A percentile compares a stretch with the other conserved stretches of the same genome.
Conservation (phyloP, 2,113 vertebrate species). For the Neotragus pygmaeus region DNA sequence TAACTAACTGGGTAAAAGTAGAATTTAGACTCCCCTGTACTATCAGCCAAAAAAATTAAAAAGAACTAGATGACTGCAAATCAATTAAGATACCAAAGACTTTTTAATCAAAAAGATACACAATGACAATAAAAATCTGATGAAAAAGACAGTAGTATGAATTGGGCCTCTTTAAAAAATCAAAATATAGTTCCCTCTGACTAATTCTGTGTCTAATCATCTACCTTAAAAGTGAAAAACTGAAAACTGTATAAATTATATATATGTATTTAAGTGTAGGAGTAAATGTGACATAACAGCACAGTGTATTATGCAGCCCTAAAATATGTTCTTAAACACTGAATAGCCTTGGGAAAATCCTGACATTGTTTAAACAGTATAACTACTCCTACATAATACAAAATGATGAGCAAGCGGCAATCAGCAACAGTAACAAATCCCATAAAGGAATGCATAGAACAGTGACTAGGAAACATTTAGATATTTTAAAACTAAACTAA, state of each 20-base stretch:
- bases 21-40: background rate
- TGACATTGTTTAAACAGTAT: background rate
- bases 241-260: background rate
- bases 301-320: background rate
- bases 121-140: background rate
- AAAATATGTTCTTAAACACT: background rate
- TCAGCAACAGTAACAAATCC: background rate
- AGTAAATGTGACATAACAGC: background rate
- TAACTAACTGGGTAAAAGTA: background rate
- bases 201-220: background rate
- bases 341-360: background rate
- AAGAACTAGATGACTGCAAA: background rate
- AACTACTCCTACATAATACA: background rate
- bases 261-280: background rate
- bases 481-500: background rate
- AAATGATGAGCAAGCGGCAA: background rate
- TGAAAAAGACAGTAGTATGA: background rate
- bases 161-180: background rate
- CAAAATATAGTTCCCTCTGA: background rate
- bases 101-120: background rate
- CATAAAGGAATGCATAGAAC: background rate
- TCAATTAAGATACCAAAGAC: background rate
- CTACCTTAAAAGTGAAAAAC: background rate
- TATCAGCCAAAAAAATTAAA: background rate
- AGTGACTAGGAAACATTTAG: background rate